Percentiles rank a stretch among this genome's conserved stretches.
These are phyloP conservation scores for Magallana angulata DNA, from an alignment of 1,140 invertebrate species.

Conservation along the genomic window DNA sequence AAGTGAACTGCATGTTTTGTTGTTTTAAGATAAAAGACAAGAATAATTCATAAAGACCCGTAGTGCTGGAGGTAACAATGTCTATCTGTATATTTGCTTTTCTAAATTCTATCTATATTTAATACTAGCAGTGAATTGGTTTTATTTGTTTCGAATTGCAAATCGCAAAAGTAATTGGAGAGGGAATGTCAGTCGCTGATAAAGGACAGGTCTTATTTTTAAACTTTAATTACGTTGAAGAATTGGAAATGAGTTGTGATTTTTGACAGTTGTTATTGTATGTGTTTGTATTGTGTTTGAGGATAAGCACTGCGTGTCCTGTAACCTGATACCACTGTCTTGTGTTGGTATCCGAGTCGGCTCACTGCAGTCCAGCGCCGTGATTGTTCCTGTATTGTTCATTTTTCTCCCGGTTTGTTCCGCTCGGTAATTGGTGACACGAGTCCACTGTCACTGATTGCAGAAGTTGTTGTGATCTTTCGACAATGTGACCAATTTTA, in stretches of 20 bases:
- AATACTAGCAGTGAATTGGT: background rate
- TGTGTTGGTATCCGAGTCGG: background rate
- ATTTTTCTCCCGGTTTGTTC: background rate
- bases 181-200: background rate
- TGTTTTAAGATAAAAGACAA: conserved; percentile 21
- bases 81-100: background rate
- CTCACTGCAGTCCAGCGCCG: background rate
- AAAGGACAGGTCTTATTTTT: conserved; percentile 2
- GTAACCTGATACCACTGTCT: conserved; percentile 5
- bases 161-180: conserved; percentile 14
- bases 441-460: background rate
- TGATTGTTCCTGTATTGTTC: background rate
- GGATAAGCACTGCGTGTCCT: background rate
- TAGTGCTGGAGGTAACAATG: conserved; percentile 1
- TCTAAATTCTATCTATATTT: conserved; percentile 28
- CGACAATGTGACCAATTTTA: background rate
- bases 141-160: conserved; percentile 7
- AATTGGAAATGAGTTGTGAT: background rate
- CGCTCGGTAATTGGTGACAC: background rate
- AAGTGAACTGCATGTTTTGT: conserved; percentile 17
- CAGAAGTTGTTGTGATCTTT: background rate
- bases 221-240: background rate
- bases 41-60: conserved; percentile 3
- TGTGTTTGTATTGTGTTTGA: conserved; percentile 5
- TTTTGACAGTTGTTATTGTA: conserved; percentile 3